Evolutionary conservation across 2,888 invertebrate genomes (phyloP), one percentile per base, ranked within the genome.

Genomic region (Amphimallon solstitiale): DNA sequence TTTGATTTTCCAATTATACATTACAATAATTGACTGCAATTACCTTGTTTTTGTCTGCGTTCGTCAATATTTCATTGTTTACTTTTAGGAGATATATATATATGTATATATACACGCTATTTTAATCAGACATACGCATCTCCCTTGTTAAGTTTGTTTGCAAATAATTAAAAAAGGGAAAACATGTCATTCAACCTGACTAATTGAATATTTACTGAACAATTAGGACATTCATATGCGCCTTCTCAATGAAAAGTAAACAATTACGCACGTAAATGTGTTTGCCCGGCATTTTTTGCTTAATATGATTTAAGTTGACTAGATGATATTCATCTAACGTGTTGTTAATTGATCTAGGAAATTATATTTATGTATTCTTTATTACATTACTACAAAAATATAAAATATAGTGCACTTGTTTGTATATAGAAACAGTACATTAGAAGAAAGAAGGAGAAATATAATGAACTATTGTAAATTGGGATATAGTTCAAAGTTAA

Each of bases 301-400:
- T 17, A 45, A 45, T 45, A 19, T 45, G 17, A 45, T 45, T 45
- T 45, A 17, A 0, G 10, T 2, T 15, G 45, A 7, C 19, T 4
- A 10, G n/a, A 17, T 17, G 4, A 45, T 3, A 9, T 19, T 1
- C 17, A 45, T 19, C 7, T 45, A 45, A 45, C 17, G 45, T 19
- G 17, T 45, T 45, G 19, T 45, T 45, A 45, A 45, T 45, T 45
- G 45, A 45, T 29, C n/a, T n/a, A n/a, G n/a, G n/a, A n/a, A n/a
- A n/a, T n/a, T n/a, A n/a, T n/a, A n/a, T n/a, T n/a, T n/a, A n/a
- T n/a, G n/a, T 29, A 7, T 29, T 9, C 29, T 29, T 9, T 29
- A 29, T 29, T 29, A 29, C 29, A 29, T 29, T 1, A 5, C 1
- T 7, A 29, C 29, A 29, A 5, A 10, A 15, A 45, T 10, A 45